phyloP scores from a whole-genome alignment of 2,113 vertebrate species.

The Sterna hirundo region DNA sequence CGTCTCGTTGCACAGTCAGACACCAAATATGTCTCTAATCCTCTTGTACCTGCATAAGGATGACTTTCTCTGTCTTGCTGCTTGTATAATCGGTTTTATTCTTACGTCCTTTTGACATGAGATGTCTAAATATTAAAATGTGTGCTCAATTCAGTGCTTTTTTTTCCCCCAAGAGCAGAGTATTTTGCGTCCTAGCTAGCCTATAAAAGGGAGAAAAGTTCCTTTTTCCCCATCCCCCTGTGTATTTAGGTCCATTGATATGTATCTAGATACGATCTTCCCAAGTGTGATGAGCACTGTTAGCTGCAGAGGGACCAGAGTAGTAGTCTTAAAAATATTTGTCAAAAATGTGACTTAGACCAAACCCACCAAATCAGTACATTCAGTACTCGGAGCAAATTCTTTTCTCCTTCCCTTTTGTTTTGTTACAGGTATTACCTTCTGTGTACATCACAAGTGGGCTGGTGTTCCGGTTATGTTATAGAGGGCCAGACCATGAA shows the following conservation, averaged over 20 bases:
- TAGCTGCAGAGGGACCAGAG: neutral
- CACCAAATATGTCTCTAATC: neutral
- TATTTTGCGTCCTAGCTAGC: neutral
- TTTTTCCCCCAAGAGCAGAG: neutral
- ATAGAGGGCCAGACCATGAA: neutral
- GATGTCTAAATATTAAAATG: neutral
- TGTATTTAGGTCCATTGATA: neutral
- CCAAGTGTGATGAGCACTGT: neutral
- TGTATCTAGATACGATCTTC: rapidly evolving
- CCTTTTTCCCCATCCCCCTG: neutral
- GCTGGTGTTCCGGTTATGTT: neutral
- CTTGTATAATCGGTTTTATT: neutral
- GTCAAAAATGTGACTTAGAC: neutral
- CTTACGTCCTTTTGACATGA: neutral
- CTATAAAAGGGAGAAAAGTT: neutral
- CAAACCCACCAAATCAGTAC: neutral
- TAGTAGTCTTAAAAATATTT: neutral
- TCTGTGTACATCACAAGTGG: neutral
- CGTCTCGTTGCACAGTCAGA: neutral
- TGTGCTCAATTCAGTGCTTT: neutral
- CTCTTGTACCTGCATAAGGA: neutral
- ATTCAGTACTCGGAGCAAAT: neutral
- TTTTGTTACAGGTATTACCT: neutral
- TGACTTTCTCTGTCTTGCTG: neutral
- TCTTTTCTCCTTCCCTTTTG: neutral